Conservation (phyloP, 2,113 vertebrate genomes). For the Muscicapa adusta region DNA sequence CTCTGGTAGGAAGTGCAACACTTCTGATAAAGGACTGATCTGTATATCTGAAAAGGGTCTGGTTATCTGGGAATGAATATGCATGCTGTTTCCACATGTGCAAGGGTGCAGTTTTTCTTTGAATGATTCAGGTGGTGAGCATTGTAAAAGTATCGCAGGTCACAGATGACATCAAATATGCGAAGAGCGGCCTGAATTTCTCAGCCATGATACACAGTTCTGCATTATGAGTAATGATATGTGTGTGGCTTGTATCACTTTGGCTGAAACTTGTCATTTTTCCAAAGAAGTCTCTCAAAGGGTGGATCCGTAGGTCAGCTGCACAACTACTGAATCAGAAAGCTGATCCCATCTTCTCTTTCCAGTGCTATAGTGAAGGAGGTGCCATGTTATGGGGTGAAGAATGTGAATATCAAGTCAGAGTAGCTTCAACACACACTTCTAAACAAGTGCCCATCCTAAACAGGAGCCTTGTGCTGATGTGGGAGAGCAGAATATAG, state of each 20-base stretch:
- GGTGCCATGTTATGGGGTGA: neutral
- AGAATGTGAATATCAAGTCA: neutral
- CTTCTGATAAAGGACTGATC: neutral
- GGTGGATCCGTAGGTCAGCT: neutral
- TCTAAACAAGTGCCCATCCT: neutral
- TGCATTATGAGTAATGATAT: neutral
- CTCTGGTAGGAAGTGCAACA: fast-evolving
- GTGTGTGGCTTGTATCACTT: neutral
- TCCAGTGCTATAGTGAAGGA: neutral
- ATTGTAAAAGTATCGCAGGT: neutral
- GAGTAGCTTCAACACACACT: neutral
- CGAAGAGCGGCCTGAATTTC: neutral
- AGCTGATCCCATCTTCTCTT: neutral
- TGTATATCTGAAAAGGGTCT: neutral
- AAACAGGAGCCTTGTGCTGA: neutral
- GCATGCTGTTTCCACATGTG: neutral
- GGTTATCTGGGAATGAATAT: neutral
- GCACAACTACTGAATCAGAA: neutral
- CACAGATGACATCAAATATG: neutral
- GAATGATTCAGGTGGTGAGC: neutral
- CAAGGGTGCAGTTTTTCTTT: neutral
- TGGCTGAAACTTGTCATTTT: neutral
- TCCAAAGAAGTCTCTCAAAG: neutral
- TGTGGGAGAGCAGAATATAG: neutral
- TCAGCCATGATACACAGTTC: neutral